phyloP scores from a whole-genome alignment of 2,113 vertebrate species.

The Dolichotis patagonum region DNA sequence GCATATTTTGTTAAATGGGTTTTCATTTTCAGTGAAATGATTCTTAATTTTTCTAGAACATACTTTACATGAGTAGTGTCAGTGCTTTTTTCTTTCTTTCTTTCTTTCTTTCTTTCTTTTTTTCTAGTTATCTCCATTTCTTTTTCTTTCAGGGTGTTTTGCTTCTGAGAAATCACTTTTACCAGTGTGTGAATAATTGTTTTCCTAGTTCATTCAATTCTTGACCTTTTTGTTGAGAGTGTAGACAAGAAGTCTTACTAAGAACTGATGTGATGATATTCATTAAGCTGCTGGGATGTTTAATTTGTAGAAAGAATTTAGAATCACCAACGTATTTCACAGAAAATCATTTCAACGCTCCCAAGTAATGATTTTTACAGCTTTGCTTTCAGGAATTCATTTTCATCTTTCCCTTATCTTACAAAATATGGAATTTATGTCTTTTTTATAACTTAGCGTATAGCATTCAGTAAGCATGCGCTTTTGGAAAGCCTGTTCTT shows the following conservation, averaged over 20 bases:
- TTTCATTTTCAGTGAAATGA: constrained; percentile 33
- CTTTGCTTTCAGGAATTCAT: constrained; percentile 42
- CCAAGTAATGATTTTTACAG: not conserved
- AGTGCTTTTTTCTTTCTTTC: not conserved
- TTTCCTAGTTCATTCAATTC: constrained; percentile 43
- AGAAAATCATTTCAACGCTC: not conserved
- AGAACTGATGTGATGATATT: constrained; percentile 59
- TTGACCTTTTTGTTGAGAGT: not conserved
- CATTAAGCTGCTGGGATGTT: not conserved
- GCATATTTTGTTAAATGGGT: constrained; percentile 20
- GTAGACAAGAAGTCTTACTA: not conserved
- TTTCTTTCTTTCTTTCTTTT: not conserved
- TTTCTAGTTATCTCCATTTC: not conserved
- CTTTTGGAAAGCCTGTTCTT: not conserved
- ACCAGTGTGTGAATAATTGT: constrained; percentile 13
- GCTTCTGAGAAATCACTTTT: constrained; percentile 54
- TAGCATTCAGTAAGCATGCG: not conserved
- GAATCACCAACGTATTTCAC: not conserved
- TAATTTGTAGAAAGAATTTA: constrained; percentile 52
- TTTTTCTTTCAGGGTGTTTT: constrained; percentile 54
- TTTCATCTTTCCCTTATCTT: constrained; percentile 40
- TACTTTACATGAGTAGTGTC: not conserved
- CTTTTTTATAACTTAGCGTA: not conserved
- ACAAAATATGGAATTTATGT: constrained; percentile 25
- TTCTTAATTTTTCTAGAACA: constrained; percentile 2